A percentile compares a stretch with the other conserved stretches of the same genome.
Evolutionary conservation across 2,113 vertebrate genomes (phyloP).

Genomic region (Oceanodroma tethys): DNA sequence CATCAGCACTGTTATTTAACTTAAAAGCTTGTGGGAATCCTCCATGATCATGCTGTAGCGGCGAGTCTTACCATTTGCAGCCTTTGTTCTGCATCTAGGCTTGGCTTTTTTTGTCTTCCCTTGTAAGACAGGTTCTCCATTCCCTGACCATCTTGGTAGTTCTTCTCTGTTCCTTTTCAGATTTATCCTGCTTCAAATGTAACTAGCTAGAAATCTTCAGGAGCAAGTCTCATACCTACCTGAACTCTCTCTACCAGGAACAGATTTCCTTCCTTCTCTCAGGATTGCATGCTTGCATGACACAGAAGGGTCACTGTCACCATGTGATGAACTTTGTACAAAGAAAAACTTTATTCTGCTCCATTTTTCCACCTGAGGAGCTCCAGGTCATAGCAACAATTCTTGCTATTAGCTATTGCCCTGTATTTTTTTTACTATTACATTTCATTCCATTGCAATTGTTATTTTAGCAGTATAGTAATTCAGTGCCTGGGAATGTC

Average conservation of each 20-base stretch:
- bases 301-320: not conserved
- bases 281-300: not conserved
- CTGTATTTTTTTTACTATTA: not conserved
- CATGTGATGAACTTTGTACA: not conserved
- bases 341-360: not conserved
- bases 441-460: not conserved
- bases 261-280: not conserved
- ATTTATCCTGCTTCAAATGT: not conserved
- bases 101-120: not conserved
- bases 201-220: not conserved
- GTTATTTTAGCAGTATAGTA: not conserved
- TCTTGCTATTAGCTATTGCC: not conserved
- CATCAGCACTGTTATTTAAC: not conserved
- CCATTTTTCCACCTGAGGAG: not conserved
- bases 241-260: not conserved
- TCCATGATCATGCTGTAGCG: not conserved
- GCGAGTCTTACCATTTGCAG: not conserved
- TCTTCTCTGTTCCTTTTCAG: not conserved
- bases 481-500: not conserved
- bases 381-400: not conserved
- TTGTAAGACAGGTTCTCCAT: not conserved
- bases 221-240: not conserved
- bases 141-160: not conserved
- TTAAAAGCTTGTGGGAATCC: not conserved
- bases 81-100: not conserved